Evolutionary conservation across 2,888 invertebrate species (phyloP).

Genomic region (Dolichopus griseipennis): DNA sequence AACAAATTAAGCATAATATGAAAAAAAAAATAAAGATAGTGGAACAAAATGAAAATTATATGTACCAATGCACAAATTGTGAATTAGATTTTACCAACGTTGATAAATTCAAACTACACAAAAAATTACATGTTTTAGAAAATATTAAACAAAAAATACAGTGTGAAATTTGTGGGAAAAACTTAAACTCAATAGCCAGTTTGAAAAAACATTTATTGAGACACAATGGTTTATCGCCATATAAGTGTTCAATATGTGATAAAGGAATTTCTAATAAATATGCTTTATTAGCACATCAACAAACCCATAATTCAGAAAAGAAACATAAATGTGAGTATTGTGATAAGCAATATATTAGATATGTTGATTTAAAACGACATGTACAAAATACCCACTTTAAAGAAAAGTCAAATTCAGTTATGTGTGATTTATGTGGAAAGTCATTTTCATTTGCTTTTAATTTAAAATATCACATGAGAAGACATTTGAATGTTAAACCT

Average conservation of each 20-base stretch:
- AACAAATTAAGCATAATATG: too few species aligned
- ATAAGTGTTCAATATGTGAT: conserved; percentile 26
- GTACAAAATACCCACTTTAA: background rate
- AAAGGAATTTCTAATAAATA: conserved; percentile 8
- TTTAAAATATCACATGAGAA: conserved; percentile 17
- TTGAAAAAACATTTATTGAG: conserved; percentile 41
- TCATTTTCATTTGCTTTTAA: conserved; percentile 16
- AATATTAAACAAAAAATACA: conserved; percentile 35
- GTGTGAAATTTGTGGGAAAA: conserved; percentile 39
- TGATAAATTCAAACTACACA: background rate
- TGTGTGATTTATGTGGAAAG: conserved; percentile 19
- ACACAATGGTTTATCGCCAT: conserved; percentile 38
- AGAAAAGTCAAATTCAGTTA: background rate
- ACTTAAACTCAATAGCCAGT: conserved; percentile 40
- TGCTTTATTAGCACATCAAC: background rate
- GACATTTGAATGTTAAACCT: conserved; percentile 17
- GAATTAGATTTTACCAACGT: background rate
- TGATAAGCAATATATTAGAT: conserved; percentile 1
- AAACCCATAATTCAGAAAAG: conserved; percentile 1
- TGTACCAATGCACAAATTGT: background rate
- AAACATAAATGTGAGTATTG: conserved; percentile 2
- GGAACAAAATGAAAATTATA: background rate
- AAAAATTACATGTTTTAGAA: conserved; percentile 28
- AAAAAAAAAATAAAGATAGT: background rate
- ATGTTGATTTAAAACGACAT: background rate